phyloP scores from a whole-genome alignment of 2,113 vertebrate genomes.

The Noctilio leporinus region DNA sequence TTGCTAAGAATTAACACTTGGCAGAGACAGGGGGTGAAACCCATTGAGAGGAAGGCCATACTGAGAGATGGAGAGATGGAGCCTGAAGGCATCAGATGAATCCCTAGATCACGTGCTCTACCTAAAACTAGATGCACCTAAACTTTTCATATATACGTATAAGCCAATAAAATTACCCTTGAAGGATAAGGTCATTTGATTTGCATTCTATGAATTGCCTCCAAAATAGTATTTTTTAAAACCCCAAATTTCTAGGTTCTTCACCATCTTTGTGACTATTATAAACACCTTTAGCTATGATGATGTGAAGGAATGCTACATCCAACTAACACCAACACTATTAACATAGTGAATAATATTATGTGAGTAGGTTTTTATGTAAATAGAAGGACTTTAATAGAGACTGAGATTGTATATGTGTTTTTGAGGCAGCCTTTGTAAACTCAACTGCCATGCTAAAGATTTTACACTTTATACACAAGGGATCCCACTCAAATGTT shows the following conservation, averaged over 20 bases:
- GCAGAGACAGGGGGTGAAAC: background rate
- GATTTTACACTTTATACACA: background rate
- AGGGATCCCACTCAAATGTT: background rate
- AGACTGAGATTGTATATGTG: background rate
- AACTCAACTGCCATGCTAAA: background rate
- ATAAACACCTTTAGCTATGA: background rate
- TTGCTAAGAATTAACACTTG: background rate
- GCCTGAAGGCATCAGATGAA: background rate
- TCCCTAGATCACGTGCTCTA: background rate
- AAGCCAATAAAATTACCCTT: background rate
- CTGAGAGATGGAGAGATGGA: background rate
- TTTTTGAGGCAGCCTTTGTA: conserved; percentile 3
- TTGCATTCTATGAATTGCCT: background rate
- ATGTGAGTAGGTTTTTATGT: background rate
- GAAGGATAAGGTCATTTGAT: background rate
- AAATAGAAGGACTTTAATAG: background rate
- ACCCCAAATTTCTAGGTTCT: background rate
- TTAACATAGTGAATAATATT: background rate
- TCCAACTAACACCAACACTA: background rate
- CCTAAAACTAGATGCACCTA: background rate
- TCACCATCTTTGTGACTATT: background rate
- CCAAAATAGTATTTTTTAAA: background rate
- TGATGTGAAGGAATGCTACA: background rate
- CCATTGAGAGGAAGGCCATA: background rate
- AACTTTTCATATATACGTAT: background rate